Conservation (phyloP, 2,113 vertebrate species). For the Columba janthina region DNA sequence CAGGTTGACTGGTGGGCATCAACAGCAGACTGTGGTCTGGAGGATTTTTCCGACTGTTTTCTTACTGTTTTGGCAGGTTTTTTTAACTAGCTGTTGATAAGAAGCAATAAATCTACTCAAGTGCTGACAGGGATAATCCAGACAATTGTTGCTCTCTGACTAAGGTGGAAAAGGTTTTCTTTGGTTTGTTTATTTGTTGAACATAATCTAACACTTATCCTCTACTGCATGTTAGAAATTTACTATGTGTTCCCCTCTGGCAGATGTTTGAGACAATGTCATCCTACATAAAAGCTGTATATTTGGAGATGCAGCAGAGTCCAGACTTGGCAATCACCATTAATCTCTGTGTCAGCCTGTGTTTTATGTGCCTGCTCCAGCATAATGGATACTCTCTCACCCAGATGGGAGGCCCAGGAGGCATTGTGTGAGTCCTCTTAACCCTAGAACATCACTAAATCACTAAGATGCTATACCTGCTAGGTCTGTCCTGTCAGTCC, state of each 20-base stretch:
- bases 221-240: conserved; percentile 26
- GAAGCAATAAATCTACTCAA: conserved; percentile 52
- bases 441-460: conserved; percentile 2
- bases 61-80: conserved; percentile 24
- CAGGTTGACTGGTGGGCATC: neutral
- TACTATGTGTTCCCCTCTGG: conserved; percentile 41
- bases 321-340: conserved; percentile 14
- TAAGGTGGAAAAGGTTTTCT: conserved; percentile 37
- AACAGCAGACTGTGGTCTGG: neutral
- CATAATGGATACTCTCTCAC: conserved; percentile 3
- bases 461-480: neutral
- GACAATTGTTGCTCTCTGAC: neutral
- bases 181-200: conserved; percentile 50
- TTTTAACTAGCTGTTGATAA: conserved; percentile 50
- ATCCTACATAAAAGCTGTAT: conserved; percentile 29
- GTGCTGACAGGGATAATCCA: conserved; percentile 49
- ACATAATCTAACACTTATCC: conserved; percentile 20
- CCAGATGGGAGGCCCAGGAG: conserved; percentile 30
- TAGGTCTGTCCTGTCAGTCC: neutral
- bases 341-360: conserved; percentile 54
- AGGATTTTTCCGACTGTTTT: neutral
- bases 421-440: neutral
- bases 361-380: conserved; percentile 24
- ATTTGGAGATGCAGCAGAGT: conserved; percentile 14
- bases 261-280: conserved; percentile 45